Conservation (phyloP, 2,113 vertebrate genomes). For the Bos javanicus region DNA sequence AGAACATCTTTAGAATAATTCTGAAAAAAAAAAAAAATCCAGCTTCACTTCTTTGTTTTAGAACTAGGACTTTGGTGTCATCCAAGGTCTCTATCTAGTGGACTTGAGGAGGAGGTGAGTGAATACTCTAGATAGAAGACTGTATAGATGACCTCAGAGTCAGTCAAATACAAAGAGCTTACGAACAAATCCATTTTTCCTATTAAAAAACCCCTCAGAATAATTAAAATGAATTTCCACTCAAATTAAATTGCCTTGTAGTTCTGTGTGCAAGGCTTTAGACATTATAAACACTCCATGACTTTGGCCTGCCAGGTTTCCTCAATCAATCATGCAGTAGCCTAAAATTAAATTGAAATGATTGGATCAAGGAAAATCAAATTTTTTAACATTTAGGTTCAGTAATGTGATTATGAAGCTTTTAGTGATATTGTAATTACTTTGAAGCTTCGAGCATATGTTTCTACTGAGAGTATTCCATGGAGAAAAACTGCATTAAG, state of each 20-base stretch:
- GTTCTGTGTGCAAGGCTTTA: conserved; percentile 25
- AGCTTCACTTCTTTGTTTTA: neutral
- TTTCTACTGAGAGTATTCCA: conserved; percentile 76
- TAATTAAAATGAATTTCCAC: conserved; percentile 52
- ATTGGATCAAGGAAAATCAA: conserved; percentile 83
- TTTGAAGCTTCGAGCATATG: conserved; percentile 82
- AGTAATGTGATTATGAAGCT: conserved; percentile 86
- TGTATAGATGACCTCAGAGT: neutral
- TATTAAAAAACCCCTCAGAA: neutral
- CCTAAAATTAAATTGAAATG: conserved; percentile 77
- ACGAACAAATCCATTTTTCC: neutral
- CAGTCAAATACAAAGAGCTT: neutral
- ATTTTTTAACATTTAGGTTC: conserved; percentile 80
- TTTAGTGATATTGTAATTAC: conserved; percentile 86
- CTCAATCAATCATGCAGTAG: conserved; percentile 73
- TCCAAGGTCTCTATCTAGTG: neutral
- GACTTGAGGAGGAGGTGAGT: rapidly evolving
- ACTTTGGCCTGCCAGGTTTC: conserved; percentile 71
- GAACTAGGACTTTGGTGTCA: neutral
- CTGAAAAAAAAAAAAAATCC: neutral
- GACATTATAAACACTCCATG: conserved; percentile 44
- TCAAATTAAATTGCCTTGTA: conserved; percentile 46
- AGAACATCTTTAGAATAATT: neutral
- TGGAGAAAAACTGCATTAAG: conserved; percentile 67
- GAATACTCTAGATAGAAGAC: neutral